Conservation (phyloP, 2,888 invertebrate genomes). For the Dynastes maya region DNA sequence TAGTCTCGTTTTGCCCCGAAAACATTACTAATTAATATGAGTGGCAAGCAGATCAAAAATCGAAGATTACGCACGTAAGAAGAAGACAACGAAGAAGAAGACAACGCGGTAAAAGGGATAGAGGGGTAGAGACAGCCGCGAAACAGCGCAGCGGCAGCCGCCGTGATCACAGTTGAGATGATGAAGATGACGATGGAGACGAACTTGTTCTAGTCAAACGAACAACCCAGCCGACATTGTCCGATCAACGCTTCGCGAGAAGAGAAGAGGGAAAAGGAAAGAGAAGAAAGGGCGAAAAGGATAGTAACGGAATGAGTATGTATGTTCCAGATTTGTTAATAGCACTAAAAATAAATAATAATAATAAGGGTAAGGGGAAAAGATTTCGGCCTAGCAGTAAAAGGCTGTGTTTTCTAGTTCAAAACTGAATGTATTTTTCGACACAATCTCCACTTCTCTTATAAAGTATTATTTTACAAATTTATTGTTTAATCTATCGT, state of each 20-base stretch:
- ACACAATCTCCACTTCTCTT: too few species aligned
- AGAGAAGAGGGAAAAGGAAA: not conserved
- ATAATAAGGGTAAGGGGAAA: too few species aligned
- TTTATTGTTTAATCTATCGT: too few species aligned
- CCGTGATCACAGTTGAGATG: constrained; percentile 18
- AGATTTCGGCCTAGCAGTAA: too few species aligned
- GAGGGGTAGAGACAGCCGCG: not conserved
- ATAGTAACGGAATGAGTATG: too few species aligned
- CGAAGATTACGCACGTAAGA: constrained; percentile 32
- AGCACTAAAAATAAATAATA: too few species aligned
- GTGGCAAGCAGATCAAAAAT: constrained; percentile 48
- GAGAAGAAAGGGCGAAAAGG: too few species aligned
- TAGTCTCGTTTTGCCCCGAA: constrained; percentile 53
- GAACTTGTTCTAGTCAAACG: constrained; percentile 31
- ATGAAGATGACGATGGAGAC: constrained; percentile 25
- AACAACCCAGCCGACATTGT: not conserved
- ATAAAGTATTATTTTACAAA: too few species aligned
- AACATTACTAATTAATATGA: constrained; percentile 57
- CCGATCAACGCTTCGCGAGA: not conserved
- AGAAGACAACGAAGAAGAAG: constrained; percentile 1
- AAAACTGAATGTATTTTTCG: too few species aligned
- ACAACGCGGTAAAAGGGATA: not conserved
- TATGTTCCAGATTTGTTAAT: too few species aligned
- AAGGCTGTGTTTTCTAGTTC: too few species aligned
- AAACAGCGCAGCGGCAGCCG: not conserved